Evolutionary conservation across 2,888 invertebrate genomes (phyloP).

Genomic region (Lochmaea crataegi): DNA sequence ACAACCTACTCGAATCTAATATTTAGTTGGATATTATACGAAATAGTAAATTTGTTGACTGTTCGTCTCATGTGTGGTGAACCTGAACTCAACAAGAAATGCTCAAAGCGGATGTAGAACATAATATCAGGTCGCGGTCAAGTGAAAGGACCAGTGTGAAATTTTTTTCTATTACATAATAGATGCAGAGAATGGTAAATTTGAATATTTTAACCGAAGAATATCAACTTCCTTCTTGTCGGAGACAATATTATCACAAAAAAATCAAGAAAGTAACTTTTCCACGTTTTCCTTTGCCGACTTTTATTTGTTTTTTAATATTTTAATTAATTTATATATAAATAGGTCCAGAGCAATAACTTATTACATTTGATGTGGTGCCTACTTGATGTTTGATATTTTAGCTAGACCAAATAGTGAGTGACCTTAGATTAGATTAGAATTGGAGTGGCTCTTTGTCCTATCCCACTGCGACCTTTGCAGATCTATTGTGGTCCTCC

Average conservation of each 20-base stretch:
- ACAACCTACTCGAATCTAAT: background rate
- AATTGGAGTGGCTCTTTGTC: too few relatives aligned
- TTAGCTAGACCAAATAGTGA: too few relatives aligned
- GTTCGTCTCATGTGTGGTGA: constrained; percentile 44
- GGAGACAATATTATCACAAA: background rate
- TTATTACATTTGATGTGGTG: too few relatives aligned
- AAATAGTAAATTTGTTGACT: background rate
- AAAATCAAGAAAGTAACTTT: too few relatives aligned
- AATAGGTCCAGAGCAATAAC: background rate
- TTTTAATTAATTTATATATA: background rate
- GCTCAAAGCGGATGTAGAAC: constrained; percentile 53
- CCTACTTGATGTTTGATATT: too few relatives aligned
- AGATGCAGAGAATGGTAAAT: constrained; percentile 43
- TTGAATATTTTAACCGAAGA: constrained; percentile 37
- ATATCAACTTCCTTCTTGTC: constrained; percentile 6
- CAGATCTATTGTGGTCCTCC: too few relatives aligned
- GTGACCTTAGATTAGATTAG: too few relatives aligned
- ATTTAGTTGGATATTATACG: background rate
- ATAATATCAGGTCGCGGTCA: constrained; percentile 55
- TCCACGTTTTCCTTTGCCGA: too few relatives aligned
- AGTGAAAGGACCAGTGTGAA: constrained; percentile 59
- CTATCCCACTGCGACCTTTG: too few relatives aligned
- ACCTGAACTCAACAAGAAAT: constrained; percentile 50
- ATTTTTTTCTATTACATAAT: constrained; percentile 56
- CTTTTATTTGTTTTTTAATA: background rate